Conservation (phyloP, 1,140 invertebrate genomes). For the Paralvinella palmiformis region DNA sequence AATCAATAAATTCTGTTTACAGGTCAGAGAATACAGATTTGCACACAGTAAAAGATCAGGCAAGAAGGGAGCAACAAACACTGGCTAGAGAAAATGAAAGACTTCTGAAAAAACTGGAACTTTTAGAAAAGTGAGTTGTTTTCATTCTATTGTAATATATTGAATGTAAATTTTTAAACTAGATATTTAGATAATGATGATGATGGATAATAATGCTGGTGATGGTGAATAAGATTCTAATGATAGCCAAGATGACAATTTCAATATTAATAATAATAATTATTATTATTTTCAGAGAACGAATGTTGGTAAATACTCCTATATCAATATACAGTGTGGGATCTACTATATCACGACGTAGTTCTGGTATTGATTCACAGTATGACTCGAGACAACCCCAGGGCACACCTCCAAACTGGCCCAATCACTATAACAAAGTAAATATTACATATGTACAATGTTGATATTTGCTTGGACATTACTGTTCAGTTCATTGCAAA, state of each 20-base stretch:
- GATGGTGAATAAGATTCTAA: too few relatives aligned
- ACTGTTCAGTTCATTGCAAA: not conserved
- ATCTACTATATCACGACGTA: not conserved
- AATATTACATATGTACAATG: not conserved
- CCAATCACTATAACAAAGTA: not conserved
- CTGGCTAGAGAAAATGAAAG: constrained; percentile 85
- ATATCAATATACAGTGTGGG: not conserved
- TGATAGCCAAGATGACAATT: too few relatives aligned
- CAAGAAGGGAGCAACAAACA: constrained; percentile 80
- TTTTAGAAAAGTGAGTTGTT: constrained; percentile 44
- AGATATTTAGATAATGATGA: not conserved
- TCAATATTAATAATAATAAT: not conserved
- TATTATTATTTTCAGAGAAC: not conserved
- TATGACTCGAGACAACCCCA: not conserved
- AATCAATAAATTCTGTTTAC: not conserved
- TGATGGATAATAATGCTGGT: not conserved
- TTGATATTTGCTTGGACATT: not conserved
- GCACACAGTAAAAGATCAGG: constrained; percentile 68
- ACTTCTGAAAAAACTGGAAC: constrained; percentile 77
- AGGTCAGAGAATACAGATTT: constrained; percentile 78
- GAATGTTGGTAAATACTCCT: not conserved
- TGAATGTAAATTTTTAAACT: not conserved
- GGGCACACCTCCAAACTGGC: not conserved
- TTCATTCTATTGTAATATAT: not conserved
- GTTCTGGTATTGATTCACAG: not conserved